phyloP scores from a whole-genome alignment of 2,113 vertebrate species.

The Trochalopteron elliotii region DNA sequence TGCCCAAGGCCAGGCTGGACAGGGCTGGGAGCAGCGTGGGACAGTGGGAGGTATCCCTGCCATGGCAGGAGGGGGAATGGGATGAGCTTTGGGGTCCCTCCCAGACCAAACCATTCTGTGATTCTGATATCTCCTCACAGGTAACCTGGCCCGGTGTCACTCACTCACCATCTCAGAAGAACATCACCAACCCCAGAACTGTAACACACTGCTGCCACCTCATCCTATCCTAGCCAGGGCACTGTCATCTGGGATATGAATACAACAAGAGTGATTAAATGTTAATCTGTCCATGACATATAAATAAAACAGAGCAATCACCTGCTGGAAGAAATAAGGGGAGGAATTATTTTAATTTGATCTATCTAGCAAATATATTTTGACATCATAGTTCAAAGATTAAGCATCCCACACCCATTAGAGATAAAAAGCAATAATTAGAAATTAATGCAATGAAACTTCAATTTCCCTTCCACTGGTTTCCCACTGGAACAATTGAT shows the following conservation, averaged over 20 bases:
- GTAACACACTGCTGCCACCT: background rate
- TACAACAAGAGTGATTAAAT: background rate
- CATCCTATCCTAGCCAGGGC: background rate
- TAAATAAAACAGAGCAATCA: background rate
- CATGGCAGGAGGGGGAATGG: background rate
- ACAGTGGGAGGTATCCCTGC: background rate
- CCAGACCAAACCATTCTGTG: background rate
- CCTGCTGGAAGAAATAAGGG: background rate
- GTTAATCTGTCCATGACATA: background rate
- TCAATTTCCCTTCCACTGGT: background rate
- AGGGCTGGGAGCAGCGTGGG: background rate
- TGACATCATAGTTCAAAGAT: background rate
- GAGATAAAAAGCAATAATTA: conserved; percentile 4
- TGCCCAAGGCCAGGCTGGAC: background rate
- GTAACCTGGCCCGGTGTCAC: rapidly evolving
- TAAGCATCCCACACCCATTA: background rate
- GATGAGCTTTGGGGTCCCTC: background rate
- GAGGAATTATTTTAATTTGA: background rate
- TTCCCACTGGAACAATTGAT: background rate
- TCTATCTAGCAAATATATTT: background rate
- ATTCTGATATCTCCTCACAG: rapidly evolving
- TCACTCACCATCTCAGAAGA: background rate
- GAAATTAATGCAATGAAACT: conserved; percentile 1
- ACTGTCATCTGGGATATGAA: background rate
- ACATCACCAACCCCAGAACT: background rate